A percentile compares a stretch with the other conserved stretches of the same genome.
phyloP scores from a whole-genome alignment of 2,113 vertebrate species.

The Myanophis thanlyinensis region DNA sequence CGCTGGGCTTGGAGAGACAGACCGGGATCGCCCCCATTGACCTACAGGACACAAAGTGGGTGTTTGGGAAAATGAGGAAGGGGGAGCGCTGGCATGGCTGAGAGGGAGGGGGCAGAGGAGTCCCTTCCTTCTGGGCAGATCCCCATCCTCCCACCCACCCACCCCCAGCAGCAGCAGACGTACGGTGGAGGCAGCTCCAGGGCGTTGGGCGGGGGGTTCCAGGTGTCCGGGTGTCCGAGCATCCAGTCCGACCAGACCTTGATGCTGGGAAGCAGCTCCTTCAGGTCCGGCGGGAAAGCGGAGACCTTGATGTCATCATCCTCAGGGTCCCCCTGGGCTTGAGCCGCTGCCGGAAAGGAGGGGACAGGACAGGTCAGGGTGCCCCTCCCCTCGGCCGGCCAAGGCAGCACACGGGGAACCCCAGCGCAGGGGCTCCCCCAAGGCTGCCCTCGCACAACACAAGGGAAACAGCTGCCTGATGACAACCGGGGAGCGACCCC shows the following conservation, averaged over 20 bases:
- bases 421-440: no score
- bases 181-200: conserved; percentile 76
- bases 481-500: background rate
- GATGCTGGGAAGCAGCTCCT: conserved; percentile 91
- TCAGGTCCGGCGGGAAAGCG: conserved; percentile 82
- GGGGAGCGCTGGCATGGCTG: no score
- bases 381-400: no score
- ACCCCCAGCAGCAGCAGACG: conserved; percentile 49
- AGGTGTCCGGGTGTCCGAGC: conserved; percentile 92
- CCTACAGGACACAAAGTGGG: no score
- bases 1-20: background rate
- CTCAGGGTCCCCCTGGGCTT: conserved; percentile 60
- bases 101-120: background rate
- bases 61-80: background rate
- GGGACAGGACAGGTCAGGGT: background rate
- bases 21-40: no score
- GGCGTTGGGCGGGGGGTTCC: conserved; percentile 91
- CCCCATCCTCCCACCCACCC: no score
- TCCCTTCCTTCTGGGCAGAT: no score
- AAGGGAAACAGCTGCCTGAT: no score
- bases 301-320: conserved; percentile 85
- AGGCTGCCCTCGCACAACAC: background rate
- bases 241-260: conserved; percentile 99
- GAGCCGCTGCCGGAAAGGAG: conserved; percentile 70
- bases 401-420: no score